Evolutionary conservation across 1,140 invertebrate species (phyloP), one percentile per base, ranked within the genome.

Genomic region (Notospermus geniculatus): DNA sequence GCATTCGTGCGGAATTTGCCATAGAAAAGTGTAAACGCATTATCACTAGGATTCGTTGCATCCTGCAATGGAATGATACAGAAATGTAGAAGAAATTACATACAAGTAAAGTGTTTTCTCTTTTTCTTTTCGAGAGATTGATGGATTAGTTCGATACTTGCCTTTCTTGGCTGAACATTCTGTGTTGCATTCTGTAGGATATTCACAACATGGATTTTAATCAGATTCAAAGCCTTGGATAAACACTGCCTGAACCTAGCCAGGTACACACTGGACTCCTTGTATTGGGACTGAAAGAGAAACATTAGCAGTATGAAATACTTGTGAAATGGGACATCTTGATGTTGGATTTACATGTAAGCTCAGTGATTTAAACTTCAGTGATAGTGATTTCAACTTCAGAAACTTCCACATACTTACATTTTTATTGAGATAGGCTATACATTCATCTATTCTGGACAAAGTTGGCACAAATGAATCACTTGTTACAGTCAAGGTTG

Each of bases 1-100:
- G 93, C 88, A 59, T 90, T 89, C 0, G 91, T 89, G 80, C 93
- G 90, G 81, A 97, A 97, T 81, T 95, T 93, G 0, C 93, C 93
- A 79, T 97, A 97, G 74, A 93, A 94, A 1, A 95, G 78, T 0
- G 93, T 91, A 77, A 94, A 90, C 0, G 91, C 89, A 29, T 91
- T 88, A 73, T 93, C 90, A 23, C 62, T 65, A 57, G 2, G 11
- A 28, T n/a, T n/a, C 11, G 22, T n/a, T 1, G 25, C 2, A 43
- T 57, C 57, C 54, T 62, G 19, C 15, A 60, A 36, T 15, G 15
- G 32, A 36, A 36, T 36, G 32, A n/a, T n/a, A n/a, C n/a, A n/a
- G n/a, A n/a, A n/a, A n/a, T n/a, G n/a, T n/a, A n/a, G n/a, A n/a
- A n/a, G n/a, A n/a, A n/a, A n/a, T n/a, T n/a, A n/a, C n/a, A n/a